Evolutionary conservation across 1,140 invertebrate genomes (phyloP), one percentile per base, ranked within the genome.

Genomic region (Thrips palmi): DNA sequence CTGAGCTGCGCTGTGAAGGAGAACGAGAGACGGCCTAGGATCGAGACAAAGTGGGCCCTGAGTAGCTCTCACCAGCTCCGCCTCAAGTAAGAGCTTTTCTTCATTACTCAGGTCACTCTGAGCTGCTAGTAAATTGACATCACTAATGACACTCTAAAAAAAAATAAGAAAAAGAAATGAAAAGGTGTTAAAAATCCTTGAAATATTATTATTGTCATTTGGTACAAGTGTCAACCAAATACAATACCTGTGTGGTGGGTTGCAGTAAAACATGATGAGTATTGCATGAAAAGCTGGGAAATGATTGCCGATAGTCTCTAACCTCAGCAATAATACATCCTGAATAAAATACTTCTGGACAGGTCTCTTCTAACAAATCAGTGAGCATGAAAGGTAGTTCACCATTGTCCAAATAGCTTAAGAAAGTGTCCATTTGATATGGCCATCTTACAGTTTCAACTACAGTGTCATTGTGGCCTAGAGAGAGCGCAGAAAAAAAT

Each of bases 291-390:
- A 56, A 63, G 49, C 69, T 64, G 45, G 71, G 70, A 59, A 73
- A 74, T 42, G 71, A 66, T 57, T 83, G 75, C 45, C 86, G 67
- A 54, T 83, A 85, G 61, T 93, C 86, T 50, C 85, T 67, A 43
- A 94, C 70, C 68, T 93, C 83, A 44, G 77, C 78, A 50, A 93
- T 81, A 31, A 93, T 79, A 62, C 86, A 91, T 20, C 87, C 87
- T 45, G 74, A 80, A 52, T 92, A 88, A 61, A 88, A 93, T 15
- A 92, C 65, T 55, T 75, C 73, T 15, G 75, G 74, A 46, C 80
- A 74, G 48, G 75, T 72, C 37, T 72, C 67, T 52, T 86, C 83
- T 30, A 92, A 56, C 38, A 89, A 59, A 56, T 92, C 85, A 42
- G 86, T 64, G 21, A 93, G 60, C 47, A 80, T 71, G 38, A 85